A percentile compares a stretch with the other conserved stretches of the same genome.
Evolutionary conservation across 2,797 vertebrate species (phyloP).

Genomic region (Clarias platycephalus): DNA sequence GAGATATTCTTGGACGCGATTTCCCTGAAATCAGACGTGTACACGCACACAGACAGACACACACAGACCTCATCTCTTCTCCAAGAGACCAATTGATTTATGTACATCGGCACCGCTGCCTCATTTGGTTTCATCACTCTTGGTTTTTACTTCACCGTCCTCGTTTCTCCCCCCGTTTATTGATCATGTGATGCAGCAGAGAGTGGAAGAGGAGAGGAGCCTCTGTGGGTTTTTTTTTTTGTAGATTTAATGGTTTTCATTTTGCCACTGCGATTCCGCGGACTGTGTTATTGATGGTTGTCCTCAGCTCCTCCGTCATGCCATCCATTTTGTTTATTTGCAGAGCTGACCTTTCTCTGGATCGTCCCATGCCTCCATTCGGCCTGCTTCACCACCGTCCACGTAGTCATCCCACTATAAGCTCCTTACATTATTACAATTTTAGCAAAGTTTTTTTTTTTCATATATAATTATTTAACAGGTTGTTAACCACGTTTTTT

Average conservation of each 20-base stretch:
- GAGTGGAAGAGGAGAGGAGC: constrained; percentile 38
- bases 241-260: constrained; percentile 56
- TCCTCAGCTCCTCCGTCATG: constrained; percentile 45
- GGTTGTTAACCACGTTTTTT: background rate
- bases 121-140: constrained; percentile 49
- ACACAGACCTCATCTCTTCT: constrained; percentile 17
- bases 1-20: background rate
- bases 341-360: constrained; percentile 35
- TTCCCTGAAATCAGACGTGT: background rate
- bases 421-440: background rate
- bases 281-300: constrained; percentile 47
- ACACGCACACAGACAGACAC: background rate
- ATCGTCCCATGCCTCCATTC: constrained; percentile 12
- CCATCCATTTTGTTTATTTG: constrained; percentile 54
- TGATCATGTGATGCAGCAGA: constrained; percentile 52
- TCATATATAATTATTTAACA: background rate
- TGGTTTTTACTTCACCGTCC: constrained; percentile 49
- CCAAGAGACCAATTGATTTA: constrained; percentile 17
- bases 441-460: background rate
- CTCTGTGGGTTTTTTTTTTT: constrained; percentile 42
- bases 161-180: constrained; percentile 30
- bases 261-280: constrained; percentile 42
- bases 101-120: constrained; percentile 38
- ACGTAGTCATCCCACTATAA: background rate
- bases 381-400: background rate